Base-by-base conservation (phyloP, 1,140 invertebrate species). In the Metaphire vulgaris region DNA sequence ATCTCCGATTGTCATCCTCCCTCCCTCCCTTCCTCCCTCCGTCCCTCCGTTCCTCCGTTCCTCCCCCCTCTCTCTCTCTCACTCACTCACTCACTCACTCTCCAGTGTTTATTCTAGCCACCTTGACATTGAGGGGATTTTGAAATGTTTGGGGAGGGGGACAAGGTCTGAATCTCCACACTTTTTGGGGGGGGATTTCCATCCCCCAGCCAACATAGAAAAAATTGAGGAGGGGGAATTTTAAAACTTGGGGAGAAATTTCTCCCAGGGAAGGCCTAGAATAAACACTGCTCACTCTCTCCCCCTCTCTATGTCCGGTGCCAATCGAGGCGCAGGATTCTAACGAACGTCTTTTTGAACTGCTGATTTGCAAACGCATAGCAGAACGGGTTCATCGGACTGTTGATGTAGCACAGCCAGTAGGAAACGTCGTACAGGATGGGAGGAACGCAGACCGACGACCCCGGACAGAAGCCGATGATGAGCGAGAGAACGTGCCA, bases 311-410 rank as follows among this genome's bases (percentile, higher is more conserved):
- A 73, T 21, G 34, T 73, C 12, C 70, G 15, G 64, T 85, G 83
- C 79, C 81, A 83, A 74, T 86, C 83, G 31, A 84, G 78, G 74
- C 79, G 78, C 30, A 86, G 79, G 69, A 86, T 84, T 74, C 84
- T 77, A 69, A 83, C 75, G 83, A 99, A 99, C 31, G 97, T 97
- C 84, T 97, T 96, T 87, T 99, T 99, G 87, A 99, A 99, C 86
- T 99, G 97, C 83, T 97, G 95, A 88, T 99, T 99, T 74, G 97
- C 97, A 76, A 99, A 87, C 0, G 97, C 97, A 83, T 99, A 99
- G 86, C 96, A 98, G 84, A 99, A 97, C 14, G 97, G 97, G 88
- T 99, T 98, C 85, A 99, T 33, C 14, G 74, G 74, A 83, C 94
- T 97, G 84, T 99, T 99, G 69, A 97, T 92, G 84, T 99, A 99